Base-by-base conservation (phyloP, 1,140 invertebrate genomes). In the Halesus radiatus region DNA sequence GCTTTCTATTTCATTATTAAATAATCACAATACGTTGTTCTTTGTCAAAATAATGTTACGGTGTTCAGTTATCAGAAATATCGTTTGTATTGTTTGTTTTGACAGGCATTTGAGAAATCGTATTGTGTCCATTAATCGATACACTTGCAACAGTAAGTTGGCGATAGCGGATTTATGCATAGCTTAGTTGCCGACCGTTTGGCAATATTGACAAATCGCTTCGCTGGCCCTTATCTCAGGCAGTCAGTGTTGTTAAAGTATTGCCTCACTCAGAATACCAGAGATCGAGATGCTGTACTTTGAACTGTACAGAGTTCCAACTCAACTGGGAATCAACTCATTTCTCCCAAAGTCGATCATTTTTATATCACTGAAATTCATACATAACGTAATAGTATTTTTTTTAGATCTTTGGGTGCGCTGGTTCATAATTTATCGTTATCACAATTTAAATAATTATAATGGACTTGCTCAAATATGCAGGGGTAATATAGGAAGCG, bases 31-130 rank as follows among this genome's bases (percentile, higher is more conserved):
- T 60, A 60, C 18, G 18, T 60, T 60, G 56, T 60, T 45, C 56
- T 18, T 3, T 60, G 18, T 60, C 56, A 60, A 3, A n/a, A 13
- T 23, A 60, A 60, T 60, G 5, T 60, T 22, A 60, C 23, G 18
- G 18, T 22, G 18, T 13, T 20, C 56, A 60, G 1, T 45, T 45
- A 45, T 45, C 37, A 13, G 37, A 45, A 45, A 45, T 45, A 45
- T 45, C 37, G 37, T 45, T 45, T 45, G 37, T 45, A 13, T 45
- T 45, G 37, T 45, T 60, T 60, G 56, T 23, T 60, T 60, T 6
- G 56, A 60, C 56, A 23, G 56, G 23, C 56, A 60, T 60, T 60
- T 60, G 56, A 60, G 56, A 60, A 60, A 60, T 60, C 16, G 56
- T 13, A 13, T 60, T 18, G n/a, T 60, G 7, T 20, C 56, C 8